Conservation (phyloP, 1,140 invertebrate species). For the Drosophila pectinifera region DNA sequence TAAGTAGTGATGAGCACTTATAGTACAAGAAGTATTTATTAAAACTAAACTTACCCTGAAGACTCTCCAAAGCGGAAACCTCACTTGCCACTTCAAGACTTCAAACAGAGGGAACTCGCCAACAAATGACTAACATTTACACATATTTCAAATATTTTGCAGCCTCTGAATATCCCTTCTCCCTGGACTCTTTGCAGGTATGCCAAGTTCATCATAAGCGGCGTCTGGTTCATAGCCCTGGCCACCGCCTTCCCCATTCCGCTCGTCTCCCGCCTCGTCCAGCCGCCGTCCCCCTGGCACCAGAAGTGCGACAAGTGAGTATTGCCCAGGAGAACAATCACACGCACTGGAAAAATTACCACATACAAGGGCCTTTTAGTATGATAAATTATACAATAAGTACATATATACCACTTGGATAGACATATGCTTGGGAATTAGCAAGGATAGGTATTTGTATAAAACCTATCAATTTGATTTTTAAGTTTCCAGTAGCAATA, state of each 20-base stretch:
- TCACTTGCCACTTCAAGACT: no score
- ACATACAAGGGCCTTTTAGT: no score
- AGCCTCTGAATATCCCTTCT: slow-evolving; percentile 10
- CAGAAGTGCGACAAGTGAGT: slow-evolving; percentile 88
- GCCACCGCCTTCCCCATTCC: slow-evolving; percentile 93
- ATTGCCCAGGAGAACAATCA: slow-evolving; percentile 11
- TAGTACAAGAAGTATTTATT: no score
- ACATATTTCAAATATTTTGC: slow-evolving; percentile 14
- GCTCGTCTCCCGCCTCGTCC: slow-evolving; percentile 88
- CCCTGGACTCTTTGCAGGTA: slow-evolving; percentile 75
- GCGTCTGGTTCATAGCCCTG: slow-evolving; percentile 92
- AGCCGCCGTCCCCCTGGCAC: slow-evolving; percentile 87
- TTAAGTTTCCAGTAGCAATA: no score
- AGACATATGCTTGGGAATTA: no score
- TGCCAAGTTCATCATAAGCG: slow-evolving; percentile 89
- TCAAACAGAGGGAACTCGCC: background rate
- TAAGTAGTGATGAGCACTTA: background rate
- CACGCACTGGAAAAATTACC: background rate
- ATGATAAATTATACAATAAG: no score
- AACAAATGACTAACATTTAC: background rate
- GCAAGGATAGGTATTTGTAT: no score
- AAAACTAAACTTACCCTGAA: background rate
- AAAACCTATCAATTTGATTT: no score
- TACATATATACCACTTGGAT: no score
- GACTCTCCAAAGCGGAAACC: background rate